Conservation (phyloP, 2,888 invertebrate species). For the Fragum whitleyi region DNA sequence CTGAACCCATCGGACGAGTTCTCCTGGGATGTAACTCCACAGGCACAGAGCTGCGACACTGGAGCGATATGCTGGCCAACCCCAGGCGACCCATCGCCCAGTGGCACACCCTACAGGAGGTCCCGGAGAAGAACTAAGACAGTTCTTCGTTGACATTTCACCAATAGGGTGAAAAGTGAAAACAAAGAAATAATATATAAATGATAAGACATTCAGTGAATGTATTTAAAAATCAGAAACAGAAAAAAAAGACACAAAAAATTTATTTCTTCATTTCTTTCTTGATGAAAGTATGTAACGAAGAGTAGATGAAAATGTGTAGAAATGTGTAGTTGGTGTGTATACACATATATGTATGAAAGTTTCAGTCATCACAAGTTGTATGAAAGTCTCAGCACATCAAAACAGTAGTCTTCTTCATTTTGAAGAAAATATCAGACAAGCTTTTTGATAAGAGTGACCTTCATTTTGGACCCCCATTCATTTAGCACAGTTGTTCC, state of each 20-base stretch:
- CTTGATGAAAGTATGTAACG: conserved; percentile 4
- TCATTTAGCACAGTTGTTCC: too few relatives aligned
- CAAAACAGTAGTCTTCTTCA: too few relatives aligned
- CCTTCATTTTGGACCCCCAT: too few relatives aligned
- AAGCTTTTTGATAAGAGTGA: too few relatives aligned
- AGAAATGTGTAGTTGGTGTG: neutral
- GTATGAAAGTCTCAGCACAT: too few relatives aligned
- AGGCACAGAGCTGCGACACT: conserved; percentile 99
- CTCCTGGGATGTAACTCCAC: conserved; percentile 98
- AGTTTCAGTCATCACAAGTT: neutral
- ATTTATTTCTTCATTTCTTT: conserved; percentile 11
- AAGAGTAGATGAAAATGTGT: neutral
- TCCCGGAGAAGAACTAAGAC: conserved; percentile 91
- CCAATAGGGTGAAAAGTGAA: neutral
- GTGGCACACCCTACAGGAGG: conserved; percentile 99
- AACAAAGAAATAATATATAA: neutral
- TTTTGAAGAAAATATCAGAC: too few relatives aligned
- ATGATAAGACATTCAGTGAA: neutral
- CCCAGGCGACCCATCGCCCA: conserved; percentile 99
- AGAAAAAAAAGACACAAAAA: neutral
- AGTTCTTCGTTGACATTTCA: neutral
- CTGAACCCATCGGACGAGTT: conserved; percentile 98
- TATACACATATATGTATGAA: neutral
- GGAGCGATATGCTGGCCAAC: conserved; percentile 99
- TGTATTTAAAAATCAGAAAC: conserved; percentile 11